Evolutionary conservation across 92 coral and sea anemone species (phyloP).

Genomic region (Nematostella vectensis): DNA sequence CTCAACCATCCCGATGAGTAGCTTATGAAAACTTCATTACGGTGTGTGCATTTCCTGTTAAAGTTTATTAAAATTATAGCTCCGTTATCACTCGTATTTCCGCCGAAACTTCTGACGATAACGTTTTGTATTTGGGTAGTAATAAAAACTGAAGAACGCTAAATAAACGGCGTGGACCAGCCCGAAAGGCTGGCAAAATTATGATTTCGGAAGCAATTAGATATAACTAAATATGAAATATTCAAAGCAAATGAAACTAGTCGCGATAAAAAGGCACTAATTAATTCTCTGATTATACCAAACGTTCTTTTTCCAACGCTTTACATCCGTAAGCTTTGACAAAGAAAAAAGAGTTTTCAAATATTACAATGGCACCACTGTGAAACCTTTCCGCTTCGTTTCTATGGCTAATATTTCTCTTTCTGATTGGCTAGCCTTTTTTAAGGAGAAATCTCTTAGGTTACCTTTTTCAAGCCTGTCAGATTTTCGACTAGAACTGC

Average conservation of each 20-base stretch:
- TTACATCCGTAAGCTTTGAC: slow-evolving; percentile 62
- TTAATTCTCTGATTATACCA: slow-evolving; percentile 42
- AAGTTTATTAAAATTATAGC: slow-evolving; percentile 61
- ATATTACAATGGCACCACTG: slow-evolving; percentile 10
- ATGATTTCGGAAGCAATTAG: slow-evolving; percentile 77
- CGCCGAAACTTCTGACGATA: slow-evolving; percentile 49
- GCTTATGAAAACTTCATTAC: slow-evolving; percentile 63
- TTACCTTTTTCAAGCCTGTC: too few species aligned
- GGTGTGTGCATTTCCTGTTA: slow-evolving; percentile 71
- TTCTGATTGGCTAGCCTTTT: background rate
- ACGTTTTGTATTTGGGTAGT: slow-evolving; percentile 67
- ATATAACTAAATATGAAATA: slow-evolving; percentile 53
- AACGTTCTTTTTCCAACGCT: slow-evolving; percentile 26
- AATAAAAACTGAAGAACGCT: slow-evolving; percentile 80
- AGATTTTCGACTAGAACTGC: too few species aligned
- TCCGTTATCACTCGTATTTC: slow-evolving; percentile 73
- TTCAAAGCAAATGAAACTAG: slow-evolving; percentile 30
- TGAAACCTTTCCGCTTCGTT: slow-evolving; percentile 44
- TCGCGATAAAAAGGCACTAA: slow-evolving; percentile 46
- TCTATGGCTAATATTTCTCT: slow-evolving; percentile 46
- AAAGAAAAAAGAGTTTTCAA: slow-evolving; percentile 15
- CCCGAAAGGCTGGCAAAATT: slow-evolving; percentile 77
- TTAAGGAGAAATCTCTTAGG: background rate
- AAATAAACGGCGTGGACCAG: slow-evolving; percentile 66
- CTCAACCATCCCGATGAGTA: slow-evolving; percentile 20